Conservation (phyloP, 2,888 invertebrate species). For the Liopterus haemorrhoidalis region DNA sequence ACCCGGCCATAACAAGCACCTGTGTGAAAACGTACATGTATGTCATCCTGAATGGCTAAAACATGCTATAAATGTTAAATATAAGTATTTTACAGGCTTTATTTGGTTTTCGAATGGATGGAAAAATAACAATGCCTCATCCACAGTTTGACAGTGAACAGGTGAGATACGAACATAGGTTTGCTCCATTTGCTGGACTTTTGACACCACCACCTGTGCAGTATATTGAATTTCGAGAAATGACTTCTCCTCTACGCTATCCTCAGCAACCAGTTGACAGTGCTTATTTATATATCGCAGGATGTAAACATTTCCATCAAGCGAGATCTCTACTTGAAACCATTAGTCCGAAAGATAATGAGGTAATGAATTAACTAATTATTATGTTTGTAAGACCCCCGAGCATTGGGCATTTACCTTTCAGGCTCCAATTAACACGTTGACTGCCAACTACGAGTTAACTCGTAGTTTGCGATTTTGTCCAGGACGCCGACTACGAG, state of each 20-base stretch:
- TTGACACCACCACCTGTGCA: constrained; percentile 86
- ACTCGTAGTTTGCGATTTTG: too few species aligned
- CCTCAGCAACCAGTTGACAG: constrained; percentile 47
- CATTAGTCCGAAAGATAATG: constrained; percentile 72
- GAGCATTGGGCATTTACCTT: too few species aligned
- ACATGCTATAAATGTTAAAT: neutral
- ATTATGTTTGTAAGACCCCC: too few species aligned
- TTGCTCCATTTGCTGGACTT: constrained; percentile 81
- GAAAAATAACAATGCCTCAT: constrained; percentile 77
- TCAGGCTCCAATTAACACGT: too few species aligned
- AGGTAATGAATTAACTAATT: too few species aligned
- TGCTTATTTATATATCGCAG: constrained; percentile 68
- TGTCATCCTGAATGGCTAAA: neutral
- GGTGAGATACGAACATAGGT: constrained; percentile 90
- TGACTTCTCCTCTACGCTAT: constrained; percentile 61
- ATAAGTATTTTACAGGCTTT: constrained; percentile 68
- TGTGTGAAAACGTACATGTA: too few species aligned
- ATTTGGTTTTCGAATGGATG: constrained; percentile 81
- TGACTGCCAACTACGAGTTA: too few species aligned
- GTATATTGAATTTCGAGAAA: constrained; percentile 82
- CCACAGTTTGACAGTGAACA: constrained; percentile 89
- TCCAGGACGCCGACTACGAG: too few species aligned
- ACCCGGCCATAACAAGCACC: too few species aligned
- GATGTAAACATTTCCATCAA: constrained; percentile 89
- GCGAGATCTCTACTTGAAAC: constrained; percentile 80